These are phyloP conservation scores for Cartodere bifasciata DNA, from an alignment of 2,888 invertebrate genomes.

Conservation along the genomic window DNA sequence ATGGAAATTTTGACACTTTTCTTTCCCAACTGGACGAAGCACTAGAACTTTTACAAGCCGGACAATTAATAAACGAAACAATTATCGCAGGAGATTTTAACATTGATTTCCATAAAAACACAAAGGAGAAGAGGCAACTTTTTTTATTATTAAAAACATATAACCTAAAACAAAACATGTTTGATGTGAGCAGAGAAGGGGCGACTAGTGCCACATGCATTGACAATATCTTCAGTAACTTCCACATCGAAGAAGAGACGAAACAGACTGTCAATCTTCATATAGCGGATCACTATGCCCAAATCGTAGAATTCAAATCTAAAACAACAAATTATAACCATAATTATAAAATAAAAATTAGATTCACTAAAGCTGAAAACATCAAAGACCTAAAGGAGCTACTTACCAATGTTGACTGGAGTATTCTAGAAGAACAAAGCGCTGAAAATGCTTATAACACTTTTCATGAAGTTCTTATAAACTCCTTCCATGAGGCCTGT, in stretches of 20 bases:
- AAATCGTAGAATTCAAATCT: conserved; percentile 1
- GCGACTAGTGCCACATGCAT: conserved; percentile 5
- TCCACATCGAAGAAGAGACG: conserved; percentile 1
- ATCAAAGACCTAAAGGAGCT: neutral
- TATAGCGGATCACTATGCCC: conserved; percentile 4
- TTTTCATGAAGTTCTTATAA: conserved; percentile 1
- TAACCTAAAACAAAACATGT: conserved; percentile 3
- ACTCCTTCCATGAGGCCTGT: conserved; percentile 3
- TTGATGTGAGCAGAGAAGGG: conserved; percentile 2
- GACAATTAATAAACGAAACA: too few species aligned
- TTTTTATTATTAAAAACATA: conserved; percentile 3
- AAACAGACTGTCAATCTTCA: conserved; percentile 1
- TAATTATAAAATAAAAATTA: neutral
- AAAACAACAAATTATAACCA: neutral
- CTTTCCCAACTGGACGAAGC: too few species aligned
- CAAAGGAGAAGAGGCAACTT: neutral
- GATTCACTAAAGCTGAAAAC: neutral
- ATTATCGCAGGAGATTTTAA: conserved; percentile 7
- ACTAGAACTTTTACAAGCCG: too few species aligned
- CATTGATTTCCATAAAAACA: conserved; percentile 1
- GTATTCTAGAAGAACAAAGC: neutral
- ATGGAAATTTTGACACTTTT: too few species aligned
- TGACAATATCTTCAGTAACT: conserved; percentile 6
- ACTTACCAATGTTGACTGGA: neutral
- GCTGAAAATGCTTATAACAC: conserved; percentile 5